A percentile compares a stretch with the other conserved stretches of the same genome.
Conservation (phyloP, 92 coral and sea anemone genomes). For the Palythoa grandis region DNA sequence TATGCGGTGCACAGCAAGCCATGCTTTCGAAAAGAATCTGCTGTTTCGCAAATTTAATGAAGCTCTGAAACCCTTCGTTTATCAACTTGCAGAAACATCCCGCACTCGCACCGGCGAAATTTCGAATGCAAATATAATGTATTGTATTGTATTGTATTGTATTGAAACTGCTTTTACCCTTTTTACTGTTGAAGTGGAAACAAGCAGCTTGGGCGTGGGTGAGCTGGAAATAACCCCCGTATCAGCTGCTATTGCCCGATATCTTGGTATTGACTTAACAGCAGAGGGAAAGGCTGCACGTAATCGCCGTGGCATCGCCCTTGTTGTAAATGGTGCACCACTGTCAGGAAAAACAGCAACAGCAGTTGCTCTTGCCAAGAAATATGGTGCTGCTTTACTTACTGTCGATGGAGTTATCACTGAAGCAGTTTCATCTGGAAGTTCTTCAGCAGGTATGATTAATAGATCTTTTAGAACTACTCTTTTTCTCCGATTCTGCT, state of each 20-base stretch:
- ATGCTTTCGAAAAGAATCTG: too few species aligned
- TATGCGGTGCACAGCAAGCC: too few species aligned
- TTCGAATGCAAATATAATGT: too few species aligned
- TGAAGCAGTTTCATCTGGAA: constrained; percentile 91
- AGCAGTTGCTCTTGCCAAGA: constrained; percentile 82
- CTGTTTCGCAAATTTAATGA: too few species aligned
- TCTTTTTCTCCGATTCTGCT: too few species aligned
- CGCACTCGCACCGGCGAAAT: too few species aligned
- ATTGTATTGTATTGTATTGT: too few species aligned
- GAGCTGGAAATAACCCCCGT: constrained; percentile 99
- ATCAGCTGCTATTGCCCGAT: constrained; percentile 97
- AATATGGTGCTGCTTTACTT: constrained; percentile 86
- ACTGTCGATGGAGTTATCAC: constrained; percentile 90
- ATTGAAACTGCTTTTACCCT: too few species aligned
- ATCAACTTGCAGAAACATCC: too few species aligned
- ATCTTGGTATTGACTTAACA: constrained; percentile 95
- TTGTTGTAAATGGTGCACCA: constrained; percentile 93
- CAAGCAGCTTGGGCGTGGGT: constrained; percentile 88
- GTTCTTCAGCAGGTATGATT: constrained; percentile 82
- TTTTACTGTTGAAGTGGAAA: constrained; percentile 40
- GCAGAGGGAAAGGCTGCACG: constrained; percentile 98
- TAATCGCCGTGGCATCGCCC: constrained; percentile 95
- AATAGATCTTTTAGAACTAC: not conserved
- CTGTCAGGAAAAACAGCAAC: constrained; percentile 93
- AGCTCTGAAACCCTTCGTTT: too few species aligned